Evolutionary conservation across 2,797 vertebrate genomes (phyloP).

Genomic region (Simalia tracyae): DNA sequence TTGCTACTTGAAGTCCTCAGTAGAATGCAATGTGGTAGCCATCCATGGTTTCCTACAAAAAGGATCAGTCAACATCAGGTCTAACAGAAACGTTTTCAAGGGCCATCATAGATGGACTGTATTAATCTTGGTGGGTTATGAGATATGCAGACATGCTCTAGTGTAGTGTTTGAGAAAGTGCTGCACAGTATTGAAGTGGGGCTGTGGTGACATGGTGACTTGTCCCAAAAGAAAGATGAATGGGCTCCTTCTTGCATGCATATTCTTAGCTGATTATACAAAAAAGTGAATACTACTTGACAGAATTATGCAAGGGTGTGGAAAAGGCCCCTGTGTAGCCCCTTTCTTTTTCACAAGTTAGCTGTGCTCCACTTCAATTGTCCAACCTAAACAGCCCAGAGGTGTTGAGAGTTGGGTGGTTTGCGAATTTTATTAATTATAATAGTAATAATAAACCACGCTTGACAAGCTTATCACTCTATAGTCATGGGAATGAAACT

Average conservation of each 20-base stretch:
- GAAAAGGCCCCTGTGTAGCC: background rate
- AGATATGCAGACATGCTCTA: background rate
- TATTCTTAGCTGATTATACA: background rate
- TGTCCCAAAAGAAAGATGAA: background rate
- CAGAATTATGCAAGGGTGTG: background rate
- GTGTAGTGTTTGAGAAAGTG: background rate
- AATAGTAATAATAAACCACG: background rate
- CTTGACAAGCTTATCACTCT: background rate
- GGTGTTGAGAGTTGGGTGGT: background rate
- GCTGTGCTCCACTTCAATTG: background rate
- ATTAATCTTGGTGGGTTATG: background rate
- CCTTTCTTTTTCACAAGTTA: background rate
- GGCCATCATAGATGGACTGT: background rate
- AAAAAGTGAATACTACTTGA: background rate
- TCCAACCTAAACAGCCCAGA: background rate
- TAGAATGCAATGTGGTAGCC: constrained; percentile 24
- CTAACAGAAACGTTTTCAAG: background rate
- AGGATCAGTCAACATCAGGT: constrained; percentile 11
- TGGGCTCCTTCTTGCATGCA: background rate
- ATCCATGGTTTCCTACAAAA: background rate
- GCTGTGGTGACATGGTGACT: background rate
- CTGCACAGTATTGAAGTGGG: background rate
- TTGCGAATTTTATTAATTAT: background rate
- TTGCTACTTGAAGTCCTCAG: background rate
- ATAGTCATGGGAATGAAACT: background rate